Base-by-base conservation (phyloP, 2,113 vertebrate genomes). In the Oxyruncus cristatus region DNA sequence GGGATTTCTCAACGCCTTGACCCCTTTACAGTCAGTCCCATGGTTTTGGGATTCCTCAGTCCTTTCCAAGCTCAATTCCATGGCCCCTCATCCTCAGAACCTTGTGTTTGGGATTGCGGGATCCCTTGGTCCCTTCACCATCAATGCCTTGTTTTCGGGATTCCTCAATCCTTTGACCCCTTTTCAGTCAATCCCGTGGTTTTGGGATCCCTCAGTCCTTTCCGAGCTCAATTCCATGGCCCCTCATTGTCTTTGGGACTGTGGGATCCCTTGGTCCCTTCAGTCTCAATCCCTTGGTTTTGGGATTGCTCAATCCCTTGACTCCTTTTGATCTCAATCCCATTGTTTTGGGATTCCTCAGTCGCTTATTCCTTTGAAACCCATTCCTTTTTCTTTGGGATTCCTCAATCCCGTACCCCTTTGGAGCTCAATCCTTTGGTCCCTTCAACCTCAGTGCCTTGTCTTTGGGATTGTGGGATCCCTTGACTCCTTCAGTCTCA, bases 361-460 rank as follows among this genome's bases (percentile, higher is more conserved):
- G 7, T 46, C 35, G n/a, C n/a, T n/a, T n/a, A n/a, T n/a, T n/a
- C n/a, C n/a, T n/a, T n/a, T n/a, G n/a, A n/a, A n/a, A n/a, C n/a
- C n/a, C n/a, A n/a, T n/a, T n/a, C n/a, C n/a, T n/a, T n/a, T n/a
- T 12, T 1, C 37, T 78, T 53, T 46, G 19, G 14, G 14, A n/a
- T 55, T 78, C 9, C 20, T 62, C n/a, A 58, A 1, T 37, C 32
- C 20, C 8, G 75, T 55, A 12, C 3, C 9, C 9, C 18, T 65
- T 56, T 42, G 35, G 18, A 35, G 3, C 26, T 35, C 35, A 35
- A 8, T 6, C 63, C 24, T 1, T 0, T 53, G 30, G 2, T 30
- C 21, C 14, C n/a, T 24, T 91, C 52, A 23, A 0, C 20, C 44
- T 67, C 20, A 26, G 2, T 62, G 11, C 27, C 23, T 67, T 83